Percentiles rank a stretch among this genome's conserved stretches.
Conservation (phyloP, 2,797 vertebrate genomes). For the Enteromius paludinosus region DNA sequence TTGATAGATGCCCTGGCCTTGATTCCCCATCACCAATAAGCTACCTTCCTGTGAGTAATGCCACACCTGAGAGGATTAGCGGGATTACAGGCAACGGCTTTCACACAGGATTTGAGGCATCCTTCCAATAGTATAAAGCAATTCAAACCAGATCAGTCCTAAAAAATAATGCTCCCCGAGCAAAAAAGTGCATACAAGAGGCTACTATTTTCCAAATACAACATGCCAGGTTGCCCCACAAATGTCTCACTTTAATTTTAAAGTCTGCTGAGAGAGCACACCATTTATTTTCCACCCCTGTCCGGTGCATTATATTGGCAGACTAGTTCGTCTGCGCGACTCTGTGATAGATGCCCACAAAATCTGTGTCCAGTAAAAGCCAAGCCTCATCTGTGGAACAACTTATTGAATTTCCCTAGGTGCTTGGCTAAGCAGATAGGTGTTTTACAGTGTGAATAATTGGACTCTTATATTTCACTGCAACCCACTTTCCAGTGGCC, state of each 20-base stretch:
- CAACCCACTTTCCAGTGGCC: constrained; percentile 45
- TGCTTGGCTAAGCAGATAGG: constrained; percentile 63
- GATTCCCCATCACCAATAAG: constrained; percentile 48
- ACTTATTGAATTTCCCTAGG: constrained; percentile 57
- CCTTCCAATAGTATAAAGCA: constrained; percentile 28
- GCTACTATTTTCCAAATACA: constrained; percentile 34
- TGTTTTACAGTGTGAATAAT: constrained; percentile 61
- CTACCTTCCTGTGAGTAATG: constrained; percentile 37
- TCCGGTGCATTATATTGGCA: constrained; percentile 42
- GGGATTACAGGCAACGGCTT: constrained; percentile 50
- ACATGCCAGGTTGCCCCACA: constrained; percentile 31
- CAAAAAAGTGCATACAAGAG: constrained; percentile 14
- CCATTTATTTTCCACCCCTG: constrained; percentile 35
- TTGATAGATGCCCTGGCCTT: constrained; percentile 41
- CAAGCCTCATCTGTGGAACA: constrained; percentile 54
- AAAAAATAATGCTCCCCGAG: constrained; percentile 18
- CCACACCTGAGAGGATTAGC: constrained; percentile 58
- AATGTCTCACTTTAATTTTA: constrained; percentile 36
- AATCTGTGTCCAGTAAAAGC: constrained; percentile 55
- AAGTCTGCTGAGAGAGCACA: constrained; percentile 50
- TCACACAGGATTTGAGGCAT: constrained; percentile 44
- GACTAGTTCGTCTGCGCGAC: constrained; percentile 36
- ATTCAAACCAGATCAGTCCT: constrained; percentile 20
- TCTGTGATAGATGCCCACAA: constrained; percentile 54
- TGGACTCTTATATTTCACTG: constrained; percentile 58